Percentiles rank a stretch among this genome's conserved stretches.
Conservation (phyloP, 2,113 vertebrate genomes). For the Labeo catla region DNA sequence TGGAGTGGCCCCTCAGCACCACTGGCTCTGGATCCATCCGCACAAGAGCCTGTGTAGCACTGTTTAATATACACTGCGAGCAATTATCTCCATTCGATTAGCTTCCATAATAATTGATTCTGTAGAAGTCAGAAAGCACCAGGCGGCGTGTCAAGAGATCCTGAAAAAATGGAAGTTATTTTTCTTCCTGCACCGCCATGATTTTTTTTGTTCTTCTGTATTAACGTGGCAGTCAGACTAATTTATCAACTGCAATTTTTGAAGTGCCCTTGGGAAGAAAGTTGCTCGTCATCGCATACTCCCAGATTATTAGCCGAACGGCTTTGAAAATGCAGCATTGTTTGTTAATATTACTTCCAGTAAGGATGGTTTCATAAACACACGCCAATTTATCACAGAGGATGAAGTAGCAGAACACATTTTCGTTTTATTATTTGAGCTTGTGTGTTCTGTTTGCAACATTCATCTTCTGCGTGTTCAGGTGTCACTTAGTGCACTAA, state of each 20-base stretch:
- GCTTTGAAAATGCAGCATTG: constrained; percentile 22
- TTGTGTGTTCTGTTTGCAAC: constrained; percentile 14
- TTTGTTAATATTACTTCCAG: constrained; percentile 39
- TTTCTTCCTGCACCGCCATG: neutral
- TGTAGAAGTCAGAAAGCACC: constrained; percentile 12
- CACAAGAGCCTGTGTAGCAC: constrained; percentile 27
- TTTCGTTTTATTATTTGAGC: constrained; percentile 38
- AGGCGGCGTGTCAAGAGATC: constrained; percentile 32
- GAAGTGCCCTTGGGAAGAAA: constrained; percentile 40
- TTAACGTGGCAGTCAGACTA: constrained; percentile 23
- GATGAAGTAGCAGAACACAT: constrained; percentile 24
- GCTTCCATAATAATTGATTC: constrained; percentile 42
- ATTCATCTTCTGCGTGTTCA: constrained; percentile 42
- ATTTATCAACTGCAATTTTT: constrained; percentile 35
- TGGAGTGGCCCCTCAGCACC: constrained; percentile 24
- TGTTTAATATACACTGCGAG: constrained; percentile 37
- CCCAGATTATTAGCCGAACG: constrained; percentile 15
- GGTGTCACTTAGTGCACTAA: constrained; percentile 20
- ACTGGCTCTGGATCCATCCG: neutral
- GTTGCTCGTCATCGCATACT: constrained; percentile 25
- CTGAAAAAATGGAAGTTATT: constrained; percentile 28
- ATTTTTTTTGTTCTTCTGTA: constrained; percentile 31
- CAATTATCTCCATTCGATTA: constrained; percentile 53
- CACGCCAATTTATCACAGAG: constrained; percentile 19
- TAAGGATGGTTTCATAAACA: constrained; percentile 41